Percentiles rank a stretch among this genome's conserved stretches.
Conservation (phyloP, 1,140 invertebrate genomes). For the Spodoptera frugiperda region DNA sequence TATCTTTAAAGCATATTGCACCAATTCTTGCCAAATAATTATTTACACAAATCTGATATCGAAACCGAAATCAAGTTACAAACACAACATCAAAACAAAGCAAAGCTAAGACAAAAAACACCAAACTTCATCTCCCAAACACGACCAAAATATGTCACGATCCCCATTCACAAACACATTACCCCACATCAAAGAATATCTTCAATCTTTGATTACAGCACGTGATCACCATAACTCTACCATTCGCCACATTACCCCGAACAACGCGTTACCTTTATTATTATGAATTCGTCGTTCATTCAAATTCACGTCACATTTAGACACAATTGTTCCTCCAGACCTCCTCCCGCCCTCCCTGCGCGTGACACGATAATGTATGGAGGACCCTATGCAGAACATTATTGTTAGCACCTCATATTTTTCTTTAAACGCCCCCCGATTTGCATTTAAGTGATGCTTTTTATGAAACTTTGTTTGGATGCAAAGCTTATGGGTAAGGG, state of each 20-base stretch:
- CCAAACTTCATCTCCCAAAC: too few species aligned
- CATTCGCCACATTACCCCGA: slow-evolving; percentile 17
- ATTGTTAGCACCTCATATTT: slow-evolving; percentile 43
- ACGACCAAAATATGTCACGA: too few species aligned
- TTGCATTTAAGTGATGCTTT: slow-evolving; percentile 2
- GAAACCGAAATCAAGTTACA: too few species aligned
- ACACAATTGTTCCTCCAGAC: slow-evolving; percentile 13
- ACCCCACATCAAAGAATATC: background rate
- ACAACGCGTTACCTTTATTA: slow-evolving; percentile 36
- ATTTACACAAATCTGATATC: background rate
- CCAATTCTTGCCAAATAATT: too few species aligned
- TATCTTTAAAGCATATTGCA: too few species aligned
- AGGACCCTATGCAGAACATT: slow-evolving; percentile 1
- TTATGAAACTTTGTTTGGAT: background rate
- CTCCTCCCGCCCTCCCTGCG: background rate
- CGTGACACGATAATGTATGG: slow-evolving; percentile 30
- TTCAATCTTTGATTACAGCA: slow-evolving; percentile 22
- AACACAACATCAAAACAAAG: too few species aligned
- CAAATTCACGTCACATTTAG: slow-evolving; percentile 44
- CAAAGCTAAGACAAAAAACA: too few species aligned
- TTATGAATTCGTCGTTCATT: slow-evolving; percentile 34
- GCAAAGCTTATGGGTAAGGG: background rate
- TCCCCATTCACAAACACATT: background rate
- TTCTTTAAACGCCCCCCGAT: slow-evolving; percentile 8
- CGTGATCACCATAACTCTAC: background rate